These are phyloP conservation scores for Cyrtodaria siliqua DNA, from an alignment of 2,888 invertebrate genomes.

Conservation along the genomic window DNA sequence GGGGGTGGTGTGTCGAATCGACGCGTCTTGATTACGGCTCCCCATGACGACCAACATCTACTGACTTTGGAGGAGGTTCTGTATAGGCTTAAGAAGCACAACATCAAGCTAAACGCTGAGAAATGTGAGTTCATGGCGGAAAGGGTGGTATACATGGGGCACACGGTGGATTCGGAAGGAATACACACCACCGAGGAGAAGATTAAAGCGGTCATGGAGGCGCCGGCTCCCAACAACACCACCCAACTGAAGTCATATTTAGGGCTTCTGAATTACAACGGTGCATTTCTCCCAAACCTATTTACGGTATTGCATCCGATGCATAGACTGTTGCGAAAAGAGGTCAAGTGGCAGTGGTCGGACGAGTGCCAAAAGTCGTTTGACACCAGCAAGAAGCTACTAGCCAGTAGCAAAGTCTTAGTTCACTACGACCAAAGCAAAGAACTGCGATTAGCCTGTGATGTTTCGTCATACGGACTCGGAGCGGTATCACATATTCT, in stretches of 20 bases:
- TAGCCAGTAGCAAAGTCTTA: constrained; percentile 10
- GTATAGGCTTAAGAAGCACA: constrained; percentile 30
- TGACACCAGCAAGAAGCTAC: not conserved
- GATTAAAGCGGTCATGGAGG: constrained; percentile 19
- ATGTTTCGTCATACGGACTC: constrained; percentile 78
- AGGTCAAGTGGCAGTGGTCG: not conserved
- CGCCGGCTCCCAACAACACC: constrained; percentile 33
- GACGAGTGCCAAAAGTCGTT: constrained; percentile 7
- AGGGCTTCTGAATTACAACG: constrained; percentile 46
- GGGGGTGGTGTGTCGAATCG: constrained; percentile 9
- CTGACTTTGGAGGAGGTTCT: constrained; percentile 29
- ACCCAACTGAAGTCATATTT: constrained; percentile 35
- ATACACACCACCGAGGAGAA: no score
- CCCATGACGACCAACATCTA: constrained; percentile 28
- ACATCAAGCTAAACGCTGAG: no score
- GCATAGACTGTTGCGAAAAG: constrained; percentile 6
- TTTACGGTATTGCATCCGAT: constrained; percentile 26
- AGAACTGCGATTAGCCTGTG: constrained; percentile 53
- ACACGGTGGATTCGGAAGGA: no score
- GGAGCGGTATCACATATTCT: constrained; percentile 74
- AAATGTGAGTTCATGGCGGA: no score
- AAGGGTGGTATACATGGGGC: no score
- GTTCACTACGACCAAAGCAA: constrained; percentile 22
- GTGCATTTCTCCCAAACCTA: no score
- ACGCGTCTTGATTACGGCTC: constrained; percentile 44